phyloP scores from a whole-genome alignment of 2,797 vertebrate species.

The Naso thynnoides region DNA sequence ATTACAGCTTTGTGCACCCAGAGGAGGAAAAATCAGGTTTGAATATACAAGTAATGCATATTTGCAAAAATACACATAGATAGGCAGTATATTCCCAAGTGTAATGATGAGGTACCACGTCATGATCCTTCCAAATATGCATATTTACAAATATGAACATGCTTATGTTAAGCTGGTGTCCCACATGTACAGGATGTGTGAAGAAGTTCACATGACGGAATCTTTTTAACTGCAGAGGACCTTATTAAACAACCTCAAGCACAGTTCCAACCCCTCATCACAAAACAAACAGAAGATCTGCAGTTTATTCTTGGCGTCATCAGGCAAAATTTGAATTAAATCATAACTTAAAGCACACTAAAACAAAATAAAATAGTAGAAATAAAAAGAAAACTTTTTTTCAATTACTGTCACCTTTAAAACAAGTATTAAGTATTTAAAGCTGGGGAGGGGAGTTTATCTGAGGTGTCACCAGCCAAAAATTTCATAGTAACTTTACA shows the following conservation, averaged over 20 bases:
- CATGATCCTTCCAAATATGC: slow-evolving; percentile 13
- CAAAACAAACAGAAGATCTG: slow-evolving; percentile 33
- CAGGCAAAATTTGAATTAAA: too few relatives aligned
- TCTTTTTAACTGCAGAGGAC: background rate
- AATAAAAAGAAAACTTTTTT: too few relatives aligned
- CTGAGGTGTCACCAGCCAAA: too few relatives aligned
- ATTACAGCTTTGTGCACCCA: background rate
- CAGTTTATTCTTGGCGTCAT: too few relatives aligned
- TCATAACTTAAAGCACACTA: too few relatives aligned
- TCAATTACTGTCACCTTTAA: too few relatives aligned
- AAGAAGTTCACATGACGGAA: slow-evolving; percentile 2
- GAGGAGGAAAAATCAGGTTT: background rate
- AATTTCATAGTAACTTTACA: too few relatives aligned
- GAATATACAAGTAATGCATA: slow-evolving; percentile 16
- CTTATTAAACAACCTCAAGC: background rate
- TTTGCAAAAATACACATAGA: background rate
- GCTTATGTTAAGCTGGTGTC: slow-evolving; percentile 56
- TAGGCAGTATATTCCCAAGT: slow-evolving; percentile 9
- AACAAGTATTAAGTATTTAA: too few relatives aligned
- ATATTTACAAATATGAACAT: slow-evolving; percentile 32
- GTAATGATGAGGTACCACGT: background rate
- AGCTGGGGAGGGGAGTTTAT: too few relatives aligned
- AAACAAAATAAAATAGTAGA: too few relatives aligned
- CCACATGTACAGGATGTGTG: too few relatives aligned
- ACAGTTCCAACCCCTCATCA: slow-evolving; percentile 8